Evolutionary conservation across 1,140 invertebrate genomes (phyloP).

Genomic region (Procambarus virginalis): DNA sequence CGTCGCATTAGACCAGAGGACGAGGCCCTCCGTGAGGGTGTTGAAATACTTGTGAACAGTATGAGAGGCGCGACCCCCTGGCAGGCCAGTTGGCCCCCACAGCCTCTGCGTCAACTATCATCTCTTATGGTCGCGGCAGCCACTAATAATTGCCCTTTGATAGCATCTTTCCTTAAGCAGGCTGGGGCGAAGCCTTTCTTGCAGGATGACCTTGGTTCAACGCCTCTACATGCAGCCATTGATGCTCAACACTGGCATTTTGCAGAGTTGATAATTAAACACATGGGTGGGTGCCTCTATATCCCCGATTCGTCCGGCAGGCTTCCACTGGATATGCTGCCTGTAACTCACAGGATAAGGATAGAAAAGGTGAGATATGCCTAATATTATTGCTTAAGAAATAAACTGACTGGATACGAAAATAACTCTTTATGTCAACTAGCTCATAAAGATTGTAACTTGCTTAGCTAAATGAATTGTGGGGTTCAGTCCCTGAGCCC

Average conservation of each 20-base stretch:
- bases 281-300: neutral
- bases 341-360: neutral
- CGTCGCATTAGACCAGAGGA: neutral
- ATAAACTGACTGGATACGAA: too few species aligned
- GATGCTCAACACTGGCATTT: neutral
- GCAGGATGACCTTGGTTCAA: neutral
- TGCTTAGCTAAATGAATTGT: too few species aligned
- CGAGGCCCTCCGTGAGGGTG: neutral
- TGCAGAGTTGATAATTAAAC: neutral
- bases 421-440: too few species aligned
- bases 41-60: neutral
- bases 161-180: conserved; percentile 20
- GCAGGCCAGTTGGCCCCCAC: conserved; percentile 8
- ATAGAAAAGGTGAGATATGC: neutral
- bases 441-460: too few species aligned
- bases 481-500: too few species aligned
- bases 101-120: neutral
- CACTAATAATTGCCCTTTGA: conserved; percentile 16
- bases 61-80: neutral
- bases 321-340: neutral
- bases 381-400: too few species aligned
- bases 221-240: neutral
- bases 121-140: conserved; percentile 25
- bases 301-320: neutral
- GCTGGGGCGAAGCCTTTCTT: neutral